Conservation (phyloP, 2,888 invertebrate genomes). For the Schizaphis graminum region DNA sequence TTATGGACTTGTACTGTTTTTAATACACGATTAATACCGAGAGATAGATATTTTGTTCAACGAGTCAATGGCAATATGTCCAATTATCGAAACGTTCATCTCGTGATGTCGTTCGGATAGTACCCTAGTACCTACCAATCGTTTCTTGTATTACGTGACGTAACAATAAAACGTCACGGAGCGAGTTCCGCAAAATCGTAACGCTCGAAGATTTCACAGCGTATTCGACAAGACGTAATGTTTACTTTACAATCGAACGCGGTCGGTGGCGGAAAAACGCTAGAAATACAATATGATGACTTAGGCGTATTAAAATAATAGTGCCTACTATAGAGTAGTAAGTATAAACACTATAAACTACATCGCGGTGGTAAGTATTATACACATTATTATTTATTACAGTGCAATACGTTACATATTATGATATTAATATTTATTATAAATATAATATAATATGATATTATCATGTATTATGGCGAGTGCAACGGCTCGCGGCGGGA, state of each 20-base stretch:
- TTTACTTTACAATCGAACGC: not conserved
- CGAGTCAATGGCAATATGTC: no score
- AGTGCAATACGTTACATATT: not conserved
- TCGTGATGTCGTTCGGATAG: not conserved
- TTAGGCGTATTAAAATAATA: not conserved
- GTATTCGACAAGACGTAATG: not conserved
- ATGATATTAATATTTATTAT: not conserved
- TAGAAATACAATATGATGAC: not conserved
- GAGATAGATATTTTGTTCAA: no score
- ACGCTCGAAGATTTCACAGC: not conserved
- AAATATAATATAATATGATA: not conserved
- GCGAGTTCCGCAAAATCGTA: not conserved
- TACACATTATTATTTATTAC: not conserved
- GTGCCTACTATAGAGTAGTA: not conserved
- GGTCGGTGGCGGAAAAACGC: not conserved
- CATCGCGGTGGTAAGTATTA: no score
- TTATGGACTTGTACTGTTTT: not conserved
- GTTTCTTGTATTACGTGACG: not conserved
- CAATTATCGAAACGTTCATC: not conserved
- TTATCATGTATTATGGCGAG: not conserved
- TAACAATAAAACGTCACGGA: not conserved
- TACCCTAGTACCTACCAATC: no score
- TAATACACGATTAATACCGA: no score
- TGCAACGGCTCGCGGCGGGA: not conserved
- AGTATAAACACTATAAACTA: not conserved